These are phyloP conservation scores for Ornithoptera alexandrae DNA, from an alignment of 2,888 invertebrate species.

Conservation along the genomic window DNA sequence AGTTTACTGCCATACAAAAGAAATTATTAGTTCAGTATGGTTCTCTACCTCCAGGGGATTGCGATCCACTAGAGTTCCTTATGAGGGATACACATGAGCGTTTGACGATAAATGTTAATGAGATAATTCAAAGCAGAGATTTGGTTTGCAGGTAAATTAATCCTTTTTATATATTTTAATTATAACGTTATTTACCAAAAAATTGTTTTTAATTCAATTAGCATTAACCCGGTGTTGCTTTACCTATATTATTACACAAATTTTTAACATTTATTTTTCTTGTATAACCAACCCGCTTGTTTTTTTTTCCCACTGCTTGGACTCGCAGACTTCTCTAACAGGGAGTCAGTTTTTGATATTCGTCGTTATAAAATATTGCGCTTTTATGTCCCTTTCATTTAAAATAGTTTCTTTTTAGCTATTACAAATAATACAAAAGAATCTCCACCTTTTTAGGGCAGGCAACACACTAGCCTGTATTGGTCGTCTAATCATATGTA, in stretches of 20 bases:
- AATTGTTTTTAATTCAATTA: too few species aligned
- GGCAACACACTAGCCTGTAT: slow-evolving; percentile 55
- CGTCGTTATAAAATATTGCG: too few species aligned
- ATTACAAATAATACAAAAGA: too few species aligned
- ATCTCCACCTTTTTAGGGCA: slow-evolving; percentile 44
- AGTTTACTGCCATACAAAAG: slow-evolving; percentile 88
- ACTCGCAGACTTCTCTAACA: too few species aligned
- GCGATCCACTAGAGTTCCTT: slow-evolving; percentile 85
- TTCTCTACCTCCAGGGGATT: slow-evolving; percentile 87
- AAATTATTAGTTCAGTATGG: slow-evolving; percentile 87
- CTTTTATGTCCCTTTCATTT: too few species aligned
- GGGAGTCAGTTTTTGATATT: too few species aligned
- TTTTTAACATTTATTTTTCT: too few species aligned
- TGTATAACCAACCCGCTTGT: too few species aligned
- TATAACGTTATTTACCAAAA: neutral
- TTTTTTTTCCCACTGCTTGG: too few species aligned
- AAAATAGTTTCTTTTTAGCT: too few species aligned
- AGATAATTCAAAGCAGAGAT: slow-evolving; percentile 68
- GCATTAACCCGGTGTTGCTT: too few species aligned
- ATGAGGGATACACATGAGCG: slow-evolving; percentile 85
- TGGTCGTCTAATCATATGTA: slow-evolving; percentile 54
- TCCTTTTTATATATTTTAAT: neutral
- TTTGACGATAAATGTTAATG: slow-evolving; percentile 70
- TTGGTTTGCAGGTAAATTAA: slow-evolving; percentile 53
- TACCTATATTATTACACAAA: too few species aligned